Evolutionary conservation across 2,113 vertebrate genomes (phyloP).

Genomic region (Axis porcinus): DNA sequence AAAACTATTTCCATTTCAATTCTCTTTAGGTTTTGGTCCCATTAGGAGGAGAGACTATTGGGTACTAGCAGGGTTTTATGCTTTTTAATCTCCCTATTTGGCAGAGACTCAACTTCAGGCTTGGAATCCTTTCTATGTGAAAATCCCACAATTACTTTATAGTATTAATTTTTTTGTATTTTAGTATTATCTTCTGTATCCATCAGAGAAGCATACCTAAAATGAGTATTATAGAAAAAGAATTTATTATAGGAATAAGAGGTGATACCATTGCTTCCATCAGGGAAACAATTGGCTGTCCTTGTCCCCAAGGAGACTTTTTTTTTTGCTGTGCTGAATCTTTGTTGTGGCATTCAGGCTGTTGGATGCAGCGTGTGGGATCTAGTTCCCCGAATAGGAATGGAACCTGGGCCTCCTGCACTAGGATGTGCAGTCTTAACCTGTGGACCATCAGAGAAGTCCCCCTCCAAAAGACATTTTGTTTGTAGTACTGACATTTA

Average conservation of each 20-base stretch:
- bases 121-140: neutral
- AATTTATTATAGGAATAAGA: neutral
- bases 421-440: neutral
- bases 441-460: neutral
- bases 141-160: neutral
- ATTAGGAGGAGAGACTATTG: neutral
- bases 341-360: neutral
- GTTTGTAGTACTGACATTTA: neutral
- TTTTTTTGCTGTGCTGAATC: neutral
- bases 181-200: neutral
- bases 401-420: neutral
- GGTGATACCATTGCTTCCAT: too few species aligned
- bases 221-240: neutral
- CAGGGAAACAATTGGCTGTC: accelerated
- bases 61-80: neutral
- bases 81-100: neutral
- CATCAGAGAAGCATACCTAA: neutral
- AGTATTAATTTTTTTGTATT: neutral
- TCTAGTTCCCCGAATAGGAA: neutral
- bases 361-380: neutral
- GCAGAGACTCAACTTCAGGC: neutral
- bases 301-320: neutral
- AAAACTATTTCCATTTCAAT: neutral
- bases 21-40: neutral
- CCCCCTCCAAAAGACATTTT: neutral